Conservation (phyloP, 2,797 vertebrate genomes). For the Rallus crepitans region DNA sequence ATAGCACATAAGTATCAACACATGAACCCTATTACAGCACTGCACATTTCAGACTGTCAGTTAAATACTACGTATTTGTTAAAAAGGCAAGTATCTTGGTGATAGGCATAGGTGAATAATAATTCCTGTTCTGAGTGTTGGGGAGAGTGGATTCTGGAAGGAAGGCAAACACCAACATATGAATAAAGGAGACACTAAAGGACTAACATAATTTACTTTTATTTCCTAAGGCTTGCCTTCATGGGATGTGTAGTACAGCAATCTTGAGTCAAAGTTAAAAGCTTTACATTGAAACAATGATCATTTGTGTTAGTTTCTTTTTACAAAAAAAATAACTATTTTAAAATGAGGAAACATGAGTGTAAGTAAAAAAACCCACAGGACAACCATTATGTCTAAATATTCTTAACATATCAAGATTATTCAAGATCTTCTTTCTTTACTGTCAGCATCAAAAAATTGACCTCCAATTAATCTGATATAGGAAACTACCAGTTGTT, state of each 20-base stretch:
- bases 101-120: background rate
- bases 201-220: background rate
- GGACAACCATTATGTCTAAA: background rate
- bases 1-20: background rate
- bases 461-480: background rate
- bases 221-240: background rate
- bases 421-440: background rate
- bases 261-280: background rate
- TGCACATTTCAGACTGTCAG: background rate
- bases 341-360: background rate
- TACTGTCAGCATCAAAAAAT: background rate
- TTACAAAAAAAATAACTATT: background rate
- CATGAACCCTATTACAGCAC: background rate
- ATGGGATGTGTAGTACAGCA: background rate
- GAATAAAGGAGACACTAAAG: background rate
- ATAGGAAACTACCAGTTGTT: background rate
- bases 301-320: background rate
- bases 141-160: background rate
- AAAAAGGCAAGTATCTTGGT: background rate
- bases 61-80: background rate
- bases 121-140: background rate
- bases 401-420: background rate
- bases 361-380: background rate
- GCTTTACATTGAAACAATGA: background rate
- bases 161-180: background rate